Percentiles rank a stretch among this genome's conserved stretches.
Evolutionary conservation across 2,888 invertebrate genomes (phyloP).

Genomic region (Serrognathus titanus): DNA sequence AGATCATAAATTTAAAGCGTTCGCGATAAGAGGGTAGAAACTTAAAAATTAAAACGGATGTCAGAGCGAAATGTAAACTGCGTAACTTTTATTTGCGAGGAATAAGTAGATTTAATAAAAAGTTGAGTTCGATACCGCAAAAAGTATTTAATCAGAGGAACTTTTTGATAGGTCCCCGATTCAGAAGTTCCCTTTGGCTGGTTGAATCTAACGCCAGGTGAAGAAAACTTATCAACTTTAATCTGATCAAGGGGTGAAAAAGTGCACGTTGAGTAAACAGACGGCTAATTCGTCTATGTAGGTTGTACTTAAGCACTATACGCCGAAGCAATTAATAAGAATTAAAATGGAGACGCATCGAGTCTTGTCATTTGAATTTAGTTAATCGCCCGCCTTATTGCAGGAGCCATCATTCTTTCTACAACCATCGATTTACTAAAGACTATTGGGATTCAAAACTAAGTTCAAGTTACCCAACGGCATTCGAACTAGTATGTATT

Average conservation of each 20-base stretch:
- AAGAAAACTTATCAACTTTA: conserved; percentile 34
- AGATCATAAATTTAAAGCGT: conserved; percentile 11
- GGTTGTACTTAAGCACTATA: conserved; percentile 1
- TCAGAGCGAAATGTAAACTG: conserved; percentile 10
- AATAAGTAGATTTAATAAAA: conserved; percentile 16
- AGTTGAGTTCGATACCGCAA: conserved; percentile 18
- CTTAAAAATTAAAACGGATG: conserved; percentile 2
- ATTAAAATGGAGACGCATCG: conserved; percentile 21
- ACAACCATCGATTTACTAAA: no score
- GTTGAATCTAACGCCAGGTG: conserved; percentile 29
- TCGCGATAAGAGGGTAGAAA: conserved; percentile 1
- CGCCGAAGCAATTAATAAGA: conserved; percentile 27
- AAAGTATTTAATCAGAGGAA: conserved; percentile 30
- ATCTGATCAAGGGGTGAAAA: conserved; percentile 34
- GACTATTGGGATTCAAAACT: neutral
- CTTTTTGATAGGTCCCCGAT: conserved; percentile 25
- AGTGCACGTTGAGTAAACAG: conserved; percentile 29
- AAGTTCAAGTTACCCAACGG: conserved; percentile 22
- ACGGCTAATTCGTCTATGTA: conserved; percentile 23
- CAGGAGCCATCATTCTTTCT: no score
- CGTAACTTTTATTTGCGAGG: conserved; percentile 12
- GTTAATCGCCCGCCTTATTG: no score
- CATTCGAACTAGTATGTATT: conserved; percentile 24
- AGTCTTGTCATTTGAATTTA: neutral
- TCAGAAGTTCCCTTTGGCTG: conserved; percentile 30